Evolutionary conservation across 2,797 vertebrate genomes (phyloP).

Genomic region (Odontamblyopus lacepedii): DNA sequence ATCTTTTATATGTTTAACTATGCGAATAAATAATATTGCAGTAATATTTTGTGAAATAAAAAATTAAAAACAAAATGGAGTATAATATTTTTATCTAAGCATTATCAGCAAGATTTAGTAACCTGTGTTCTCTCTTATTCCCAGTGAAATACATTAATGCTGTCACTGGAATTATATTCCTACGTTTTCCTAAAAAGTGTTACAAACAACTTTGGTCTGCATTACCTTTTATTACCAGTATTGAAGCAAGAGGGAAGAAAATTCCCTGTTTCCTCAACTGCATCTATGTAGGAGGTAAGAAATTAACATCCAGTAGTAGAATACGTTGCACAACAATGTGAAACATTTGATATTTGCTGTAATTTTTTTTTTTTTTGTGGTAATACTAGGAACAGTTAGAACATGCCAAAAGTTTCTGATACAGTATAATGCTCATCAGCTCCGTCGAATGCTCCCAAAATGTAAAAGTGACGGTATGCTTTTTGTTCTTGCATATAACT

Average conservation of each 20-base stretch:
- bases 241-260: constrained; percentile 80
- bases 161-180: constrained; percentile 88
- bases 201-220: constrained; percentile 89
- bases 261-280: constrained; percentile 87
- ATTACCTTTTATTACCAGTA: constrained; percentile 85
- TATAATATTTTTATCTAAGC: neutral
- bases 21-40: neutral
- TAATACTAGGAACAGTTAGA: constrained; percentile 87
- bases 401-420: constrained; percentile 97
- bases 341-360: neutral
- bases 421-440: constrained; percentile 86
- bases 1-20: neutral
- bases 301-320: neutral
- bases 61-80: neutral
- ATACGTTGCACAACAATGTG: neutral
- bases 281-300: constrained; percentile 90
- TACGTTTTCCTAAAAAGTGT: constrained; percentile 86
- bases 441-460: constrained; percentile 81
- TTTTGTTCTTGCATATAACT: neutral
- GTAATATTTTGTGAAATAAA: neutral
- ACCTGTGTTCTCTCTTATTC: neutral
- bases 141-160: constrained; percentile 92
- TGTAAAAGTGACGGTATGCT: constrained; percentile 85
- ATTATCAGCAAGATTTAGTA: neutral
- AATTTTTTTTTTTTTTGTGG: neutral